A percentile compares a stretch with the other conserved stretches of the same genome.
These are phyloP conservation scores for Pogonomyrmex barbatus DNA, from an alignment of 1,140 invertebrate genomes.

Conservation along the genomic window DNA sequence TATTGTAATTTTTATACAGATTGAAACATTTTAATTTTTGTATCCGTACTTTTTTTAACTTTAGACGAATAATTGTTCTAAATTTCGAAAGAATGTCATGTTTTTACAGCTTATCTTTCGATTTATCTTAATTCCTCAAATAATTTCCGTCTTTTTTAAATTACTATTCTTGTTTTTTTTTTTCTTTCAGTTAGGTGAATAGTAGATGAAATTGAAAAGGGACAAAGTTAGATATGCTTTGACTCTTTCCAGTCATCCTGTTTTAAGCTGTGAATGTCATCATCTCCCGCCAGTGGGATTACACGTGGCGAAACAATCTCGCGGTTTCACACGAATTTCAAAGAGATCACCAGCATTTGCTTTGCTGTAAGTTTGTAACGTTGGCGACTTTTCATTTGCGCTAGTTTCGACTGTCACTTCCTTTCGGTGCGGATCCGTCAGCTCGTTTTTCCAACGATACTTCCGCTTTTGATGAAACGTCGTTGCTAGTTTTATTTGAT, in stretches of 20 bases:
- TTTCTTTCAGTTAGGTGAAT: background rate
- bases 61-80: background rate
- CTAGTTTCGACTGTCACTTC: background rate
- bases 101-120: background rate
- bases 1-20: no score
- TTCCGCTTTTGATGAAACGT: background rate
- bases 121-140: background rate
- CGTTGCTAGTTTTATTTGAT: background rate
- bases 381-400: background rate
- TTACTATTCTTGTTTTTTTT: background rate
- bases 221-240: background rate
- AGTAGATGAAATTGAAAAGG: background rate
- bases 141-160: background rate
- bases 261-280: constrained; percentile 9
- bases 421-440: background rate
- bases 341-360: background rate
- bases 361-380: background rate
- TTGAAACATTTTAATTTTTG: no score
- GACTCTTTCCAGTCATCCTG: background rate
- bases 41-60: background rate
- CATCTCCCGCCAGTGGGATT: background rate
- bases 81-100: background rate
- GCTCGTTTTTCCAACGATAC: background rate
- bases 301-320: constrained; percentile 7
- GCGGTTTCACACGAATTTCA: constrained; percentile 1